Conservation (phyloP, 2,113 vertebrate genomes). For the Gavialis gangeticus region DNA sequence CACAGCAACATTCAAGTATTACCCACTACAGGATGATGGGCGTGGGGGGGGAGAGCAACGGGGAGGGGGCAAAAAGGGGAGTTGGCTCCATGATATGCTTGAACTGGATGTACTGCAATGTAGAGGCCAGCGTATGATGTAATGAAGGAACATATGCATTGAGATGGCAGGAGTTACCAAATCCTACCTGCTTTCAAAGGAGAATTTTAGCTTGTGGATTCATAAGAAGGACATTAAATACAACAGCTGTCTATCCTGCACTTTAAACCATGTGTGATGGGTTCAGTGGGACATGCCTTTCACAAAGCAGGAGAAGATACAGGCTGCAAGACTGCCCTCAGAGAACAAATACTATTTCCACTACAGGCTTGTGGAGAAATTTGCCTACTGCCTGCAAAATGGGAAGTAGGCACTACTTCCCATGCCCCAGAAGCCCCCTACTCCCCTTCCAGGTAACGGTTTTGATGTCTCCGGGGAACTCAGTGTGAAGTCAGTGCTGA, state of each 20-base stretch:
- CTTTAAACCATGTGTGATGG: not conserved
- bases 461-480: not conserved
- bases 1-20: not conserved
- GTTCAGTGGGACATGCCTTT: accelerated
- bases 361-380: accelerated
- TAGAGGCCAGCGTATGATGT: too few relatives aligned
- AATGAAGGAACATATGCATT: too few relatives aligned
- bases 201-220: not conserved
- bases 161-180: not conserved
- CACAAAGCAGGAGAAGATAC: accelerated
- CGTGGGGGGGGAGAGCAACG: too few relatives aligned
- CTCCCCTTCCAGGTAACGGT: not conserved
- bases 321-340: not conserved
- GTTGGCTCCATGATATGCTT: too few relatives aligned
- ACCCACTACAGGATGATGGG: not conserved
- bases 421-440: not conserved
- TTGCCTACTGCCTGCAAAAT: not conserved
- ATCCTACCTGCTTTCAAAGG: not conserved
- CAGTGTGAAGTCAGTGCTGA: too few relatives aligned
- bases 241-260: not conserved
- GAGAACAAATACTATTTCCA: not conserved
- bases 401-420: not conserved
- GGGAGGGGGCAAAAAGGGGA: too few relatives aligned
- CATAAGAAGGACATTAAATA: not conserved
- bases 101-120: too few relatives aligned